phyloP scores from a whole-genome alignment of 2,113 vertebrate species.

The Toxotes chatareus region DNA sequence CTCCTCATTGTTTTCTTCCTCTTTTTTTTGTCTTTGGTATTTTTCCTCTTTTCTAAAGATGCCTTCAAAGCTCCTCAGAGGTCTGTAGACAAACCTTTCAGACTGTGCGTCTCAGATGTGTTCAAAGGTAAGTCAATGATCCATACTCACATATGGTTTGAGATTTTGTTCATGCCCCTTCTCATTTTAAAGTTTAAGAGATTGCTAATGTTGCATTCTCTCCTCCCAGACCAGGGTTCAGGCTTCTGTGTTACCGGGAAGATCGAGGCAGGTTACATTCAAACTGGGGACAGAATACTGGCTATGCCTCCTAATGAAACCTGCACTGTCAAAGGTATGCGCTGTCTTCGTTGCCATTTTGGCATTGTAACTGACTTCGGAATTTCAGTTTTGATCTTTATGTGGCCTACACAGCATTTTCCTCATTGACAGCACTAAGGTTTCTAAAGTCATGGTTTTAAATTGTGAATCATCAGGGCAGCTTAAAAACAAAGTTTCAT shows the following conservation, averaged over 20 bases:
- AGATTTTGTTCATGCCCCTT: background rate
- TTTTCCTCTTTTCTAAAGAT: conserved; percentile 81
- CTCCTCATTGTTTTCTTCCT: conserved; percentile 3
- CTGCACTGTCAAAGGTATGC: conserved; percentile 95
- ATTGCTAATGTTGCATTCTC: conserved; percentile 23
- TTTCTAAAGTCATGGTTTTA: background rate
- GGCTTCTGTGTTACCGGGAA: conserved; percentile 98
- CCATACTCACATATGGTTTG: background rate
- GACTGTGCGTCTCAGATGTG: conserved; percentile 95
- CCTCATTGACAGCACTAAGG: background rate
- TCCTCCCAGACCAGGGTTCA: conserved; percentile 93
- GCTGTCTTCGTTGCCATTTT: background rate
- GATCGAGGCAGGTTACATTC: conserved; percentile 96
- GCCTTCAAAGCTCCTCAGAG: conserved; percentile 93
- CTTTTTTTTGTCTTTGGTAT: background rate
- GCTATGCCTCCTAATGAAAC: conserved; percentile 98
- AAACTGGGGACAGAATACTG: conserved; percentile 91
- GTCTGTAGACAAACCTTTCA: conserved; percentile 95
- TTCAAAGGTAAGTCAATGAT: conserved; percentile 92
- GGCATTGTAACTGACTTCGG: background rate
- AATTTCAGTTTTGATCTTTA: background rate
- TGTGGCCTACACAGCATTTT: background rate
- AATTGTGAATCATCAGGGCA: background rate
- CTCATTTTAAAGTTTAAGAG: background rate
- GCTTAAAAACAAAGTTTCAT: background rate